Evolutionary conservation across 1,140 invertebrate species (phyloP).

Genomic region (Heliothis subflexa): DNA sequence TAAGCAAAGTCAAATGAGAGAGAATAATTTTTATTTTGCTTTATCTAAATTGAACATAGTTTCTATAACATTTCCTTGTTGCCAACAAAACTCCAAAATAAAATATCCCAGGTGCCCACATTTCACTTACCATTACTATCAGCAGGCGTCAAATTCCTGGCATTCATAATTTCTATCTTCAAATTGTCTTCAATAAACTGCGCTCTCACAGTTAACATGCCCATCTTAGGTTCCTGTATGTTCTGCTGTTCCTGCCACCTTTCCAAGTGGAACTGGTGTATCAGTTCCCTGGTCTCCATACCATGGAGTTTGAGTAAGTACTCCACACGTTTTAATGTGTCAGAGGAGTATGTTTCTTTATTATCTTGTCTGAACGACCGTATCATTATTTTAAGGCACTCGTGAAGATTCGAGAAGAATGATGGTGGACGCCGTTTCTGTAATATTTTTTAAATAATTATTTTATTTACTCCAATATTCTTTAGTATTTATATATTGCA

Average conservation of each 20-base stretch:
- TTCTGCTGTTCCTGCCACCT: constrained; percentile 89
- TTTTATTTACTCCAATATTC: neutral
- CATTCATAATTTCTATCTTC: constrained; percentile 94
- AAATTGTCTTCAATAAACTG: constrained; percentile 88
- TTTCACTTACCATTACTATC: constrained; percentile 93
- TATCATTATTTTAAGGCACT: constrained; percentile 93
- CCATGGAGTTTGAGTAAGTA: constrained; percentile 92
- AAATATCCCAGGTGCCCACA: no score
- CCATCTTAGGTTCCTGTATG: constrained; percentile 88
- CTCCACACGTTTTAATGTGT: constrained; percentile 89
- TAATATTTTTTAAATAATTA: constrained; percentile 58
- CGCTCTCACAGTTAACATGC: constrained; percentile 90
- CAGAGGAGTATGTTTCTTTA: constrained; percentile 83
- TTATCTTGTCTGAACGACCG: constrained; percentile 94
- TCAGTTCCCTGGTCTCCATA: constrained; percentile 94
- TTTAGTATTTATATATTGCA: neutral
- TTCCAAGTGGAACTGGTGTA: constrained; percentile 94
- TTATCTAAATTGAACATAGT: no score
- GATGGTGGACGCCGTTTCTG: constrained; percentile 93
- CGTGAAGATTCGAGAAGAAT: constrained; percentile 96
- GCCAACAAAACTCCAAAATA: no score
- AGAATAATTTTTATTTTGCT: no score
- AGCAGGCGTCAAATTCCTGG: constrained; percentile 94
- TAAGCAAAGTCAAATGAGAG: no score
- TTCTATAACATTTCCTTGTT: no score